Base-by-base conservation (phyloP, 2,797 vertebrate genomes). In the Synaphobranchus kaupii region DNA sequence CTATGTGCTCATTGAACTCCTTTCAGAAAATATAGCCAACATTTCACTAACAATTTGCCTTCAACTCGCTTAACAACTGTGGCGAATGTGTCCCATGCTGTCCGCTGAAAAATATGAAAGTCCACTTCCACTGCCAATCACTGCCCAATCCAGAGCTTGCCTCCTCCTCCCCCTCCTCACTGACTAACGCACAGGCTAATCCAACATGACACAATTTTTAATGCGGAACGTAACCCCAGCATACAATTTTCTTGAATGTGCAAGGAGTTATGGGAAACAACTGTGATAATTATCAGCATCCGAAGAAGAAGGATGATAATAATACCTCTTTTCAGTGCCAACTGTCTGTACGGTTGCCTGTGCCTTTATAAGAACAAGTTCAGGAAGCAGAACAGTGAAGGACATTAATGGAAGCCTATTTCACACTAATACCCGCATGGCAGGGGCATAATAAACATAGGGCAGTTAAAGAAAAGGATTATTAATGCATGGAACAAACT, bases 221-320 rank as follows among this genome's bases (percentile, higher is more conserved):
- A 84, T 25, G 31, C 34, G 83, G 10, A 20, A 63, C n/a, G 7
- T 20, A 44, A 84, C 17, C 31, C 52, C 7, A 44, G 54, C 4
- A 25, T 25, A 44, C 17, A 83, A 25, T 80, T 4, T 25, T 48
- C 39, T 48, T 1, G 39, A 48, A 48, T 22, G 17, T 6, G 34
- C 44, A 25, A 47, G 8, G 44, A 20, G 76, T 3, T 44, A 13
- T 91, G 89, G 91, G 88, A 89, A 91, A 91, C 88, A 81, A 85
- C 87, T 84, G 52, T 86, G 89, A 90, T 92, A 63, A 89, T 90
- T 91, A 17, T 87, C 90, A 93, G 6, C 25, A 91, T 92, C 87
- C 86, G 22, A 66, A n/a, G 60, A 66, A 66, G 60, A 66, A 1
- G 54, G 54, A 56, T 4, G 60, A 60, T 20, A 22, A 22, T n/a